A percentile compares a stretch with the other conserved stretches of the same genome.
Evolutionary conservation across 2,113 vertebrate genomes (phyloP).

Genomic region (Tiliqua scincoides): DNA sequence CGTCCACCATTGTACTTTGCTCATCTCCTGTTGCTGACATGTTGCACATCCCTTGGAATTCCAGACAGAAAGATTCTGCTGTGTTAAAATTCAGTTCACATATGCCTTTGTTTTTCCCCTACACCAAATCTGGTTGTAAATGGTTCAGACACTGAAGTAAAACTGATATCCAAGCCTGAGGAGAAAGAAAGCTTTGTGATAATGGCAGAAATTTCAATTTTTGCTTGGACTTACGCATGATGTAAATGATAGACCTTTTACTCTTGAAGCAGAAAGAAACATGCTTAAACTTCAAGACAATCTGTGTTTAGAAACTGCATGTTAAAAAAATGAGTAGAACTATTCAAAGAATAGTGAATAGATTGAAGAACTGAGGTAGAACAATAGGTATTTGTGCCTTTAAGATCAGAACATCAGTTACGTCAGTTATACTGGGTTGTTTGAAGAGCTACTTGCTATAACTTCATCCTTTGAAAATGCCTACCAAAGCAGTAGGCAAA

Average conservation of each 20-base stretch:
- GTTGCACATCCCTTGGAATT: background rate
- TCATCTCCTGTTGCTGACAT: background rate
- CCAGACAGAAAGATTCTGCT: background rate
- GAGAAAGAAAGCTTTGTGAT: slow-evolving; percentile 29
- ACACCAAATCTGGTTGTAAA: background rate
- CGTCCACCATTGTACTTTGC: background rate
- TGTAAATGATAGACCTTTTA: slow-evolving; percentile 58
- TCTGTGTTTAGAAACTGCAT: slow-evolving; percentile 19
- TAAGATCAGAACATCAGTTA: too few relatives aligned
- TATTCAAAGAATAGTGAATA: background rate
- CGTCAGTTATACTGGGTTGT: too few relatives aligned
- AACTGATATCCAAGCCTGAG: slow-evolving; percentile 12
- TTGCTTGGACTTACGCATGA: slow-evolving; percentile 41
- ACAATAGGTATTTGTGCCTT: too few relatives aligned
- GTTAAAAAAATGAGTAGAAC: slow-evolving; percentile 46
- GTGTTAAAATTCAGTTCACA: slow-evolving; percentile 1
- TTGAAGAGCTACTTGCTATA: too few relatives aligned
- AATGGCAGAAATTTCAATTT: slow-evolving; percentile 29
- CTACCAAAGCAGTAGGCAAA: too few relatives aligned
- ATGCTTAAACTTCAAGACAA: slow-evolving; percentile 48
- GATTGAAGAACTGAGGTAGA: too few relatives aligned
- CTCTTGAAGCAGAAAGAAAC: slow-evolving; percentile 39
- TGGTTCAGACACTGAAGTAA: slow-evolving; percentile 12
- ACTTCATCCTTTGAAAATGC: too few relatives aligned
- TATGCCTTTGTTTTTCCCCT: background rate